Evolutionary conservation across 2,113 vertebrate species (phyloP).

Genomic region (Phaethon lepturus): DNA sequence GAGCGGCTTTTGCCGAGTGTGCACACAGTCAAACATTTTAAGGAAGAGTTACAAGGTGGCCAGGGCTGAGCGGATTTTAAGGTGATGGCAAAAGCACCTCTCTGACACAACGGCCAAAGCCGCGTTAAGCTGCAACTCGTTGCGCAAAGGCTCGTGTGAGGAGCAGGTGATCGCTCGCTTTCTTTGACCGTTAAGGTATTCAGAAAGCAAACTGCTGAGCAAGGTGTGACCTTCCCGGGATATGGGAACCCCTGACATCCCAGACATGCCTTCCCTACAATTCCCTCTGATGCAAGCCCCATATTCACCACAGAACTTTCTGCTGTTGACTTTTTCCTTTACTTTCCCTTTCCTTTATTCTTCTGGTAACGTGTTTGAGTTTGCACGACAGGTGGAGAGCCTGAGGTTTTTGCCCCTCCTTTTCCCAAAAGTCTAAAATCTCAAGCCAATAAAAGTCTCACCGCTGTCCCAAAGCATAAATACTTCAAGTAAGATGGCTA

Average conservation of each 20-base stretch:
- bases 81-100: background rate
- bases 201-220: background rate
- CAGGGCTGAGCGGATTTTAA: background rate
- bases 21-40: background rate
- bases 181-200: background rate
- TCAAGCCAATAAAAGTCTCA: background rate
- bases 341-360: background rate
- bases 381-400: background rate
- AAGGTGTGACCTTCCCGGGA: background rate
- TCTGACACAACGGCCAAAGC: background rate
- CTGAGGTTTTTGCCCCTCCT: background rate
- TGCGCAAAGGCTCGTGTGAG: background rate
- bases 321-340: background rate
- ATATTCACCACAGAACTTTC: background rate
- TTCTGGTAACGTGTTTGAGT: background rate
- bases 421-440: background rate
- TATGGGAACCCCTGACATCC: background rate
- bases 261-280: background rate
- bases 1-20: background rate
- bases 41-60: background rate
- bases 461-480: background rate
- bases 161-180: accelerated
- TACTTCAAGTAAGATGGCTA: background rate
- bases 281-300: background rate
- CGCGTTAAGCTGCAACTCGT: background rate